These are phyloP conservation scores for Alca torda DNA, from an alignment of 2,797 vertebrate species.

Conservation along the genomic window DNA sequence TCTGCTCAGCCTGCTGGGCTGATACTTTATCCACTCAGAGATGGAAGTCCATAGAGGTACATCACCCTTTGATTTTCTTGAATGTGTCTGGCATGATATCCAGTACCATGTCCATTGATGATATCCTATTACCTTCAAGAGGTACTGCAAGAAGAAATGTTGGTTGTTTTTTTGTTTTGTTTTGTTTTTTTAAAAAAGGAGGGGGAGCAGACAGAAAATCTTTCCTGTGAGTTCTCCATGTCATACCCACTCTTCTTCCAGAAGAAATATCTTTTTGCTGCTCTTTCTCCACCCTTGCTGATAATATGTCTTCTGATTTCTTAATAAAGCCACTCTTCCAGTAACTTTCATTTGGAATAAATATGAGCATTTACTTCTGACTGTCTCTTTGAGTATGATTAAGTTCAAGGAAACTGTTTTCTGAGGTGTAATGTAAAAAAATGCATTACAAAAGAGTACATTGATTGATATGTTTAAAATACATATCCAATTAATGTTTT, in stretches of 20 bases:
- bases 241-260: not conserved
- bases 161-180: too few species aligned
- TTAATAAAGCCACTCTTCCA: not conserved
- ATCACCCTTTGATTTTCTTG: not conserved
- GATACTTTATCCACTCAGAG: not conserved
- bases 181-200: not conserved
- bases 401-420: not conserved
- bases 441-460: not conserved
- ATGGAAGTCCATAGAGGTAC: not conserved
- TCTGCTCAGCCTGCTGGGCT: not conserved
- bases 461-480: not conserved
- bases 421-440: not conserved
- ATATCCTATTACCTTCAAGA: not conserved
- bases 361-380: not conserved
- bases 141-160: not conserved
- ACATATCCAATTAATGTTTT: not conserved
- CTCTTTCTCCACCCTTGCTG: not conserved
- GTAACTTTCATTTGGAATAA: not conserved
- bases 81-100: not conserved
- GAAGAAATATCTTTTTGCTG: not conserved
- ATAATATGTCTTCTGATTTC: not conserved
- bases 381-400: not conserved
- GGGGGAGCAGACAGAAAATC: not conserved
- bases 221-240: not conserved
- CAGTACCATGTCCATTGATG: accelerated